phyloP scores from a whole-genome alignment of 2,888 invertebrate genomes.

The Dendrolimus houi region DNA sequence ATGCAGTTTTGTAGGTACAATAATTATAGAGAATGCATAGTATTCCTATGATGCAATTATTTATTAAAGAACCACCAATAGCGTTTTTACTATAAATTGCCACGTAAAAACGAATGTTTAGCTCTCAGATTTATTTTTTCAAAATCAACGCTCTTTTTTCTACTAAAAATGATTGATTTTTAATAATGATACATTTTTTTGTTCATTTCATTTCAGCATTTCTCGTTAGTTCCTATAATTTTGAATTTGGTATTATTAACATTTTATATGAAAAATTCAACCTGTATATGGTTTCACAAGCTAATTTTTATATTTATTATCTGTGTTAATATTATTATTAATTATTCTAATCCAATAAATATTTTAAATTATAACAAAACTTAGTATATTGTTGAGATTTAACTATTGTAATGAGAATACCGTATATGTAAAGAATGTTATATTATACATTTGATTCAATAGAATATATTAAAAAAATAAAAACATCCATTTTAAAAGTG shows the following conservation, averaged over 20 bases:
- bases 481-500: conserved; percentile 16
- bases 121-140: too few species aligned
- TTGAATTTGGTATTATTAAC: conserved; percentile 34
- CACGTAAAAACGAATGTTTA: too few species aligned
- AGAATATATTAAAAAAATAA: conserved; percentile 17
- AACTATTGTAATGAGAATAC: not conserved
- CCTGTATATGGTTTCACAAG: conserved; percentile 6
- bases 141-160: too few species aligned
- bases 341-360: conserved; percentile 9
- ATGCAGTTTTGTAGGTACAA: too few species aligned
- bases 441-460: conserved; percentile 13
- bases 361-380: conserved; percentile 1
- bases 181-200: too few species aligned
- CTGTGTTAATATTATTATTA: conserved; percentile 2
- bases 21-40: too few species aligned
- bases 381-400: not conserved
- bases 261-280: conserved; percentile 24
- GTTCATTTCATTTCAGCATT: too few species aligned
- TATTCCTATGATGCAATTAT: too few species aligned
- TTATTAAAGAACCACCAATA: too few species aligned
- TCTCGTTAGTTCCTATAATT: too few species aligned
- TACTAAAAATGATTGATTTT: too few species aligned
- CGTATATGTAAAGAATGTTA: conserved; percentile 10
- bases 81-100: too few species aligned
- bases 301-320: conserved; percentile 14